These are phyloP conservation scores for Lasioglossum vierecki DNA, from an alignment of 2,888 invertebrate genomes.

Conservation along the genomic window DNA sequence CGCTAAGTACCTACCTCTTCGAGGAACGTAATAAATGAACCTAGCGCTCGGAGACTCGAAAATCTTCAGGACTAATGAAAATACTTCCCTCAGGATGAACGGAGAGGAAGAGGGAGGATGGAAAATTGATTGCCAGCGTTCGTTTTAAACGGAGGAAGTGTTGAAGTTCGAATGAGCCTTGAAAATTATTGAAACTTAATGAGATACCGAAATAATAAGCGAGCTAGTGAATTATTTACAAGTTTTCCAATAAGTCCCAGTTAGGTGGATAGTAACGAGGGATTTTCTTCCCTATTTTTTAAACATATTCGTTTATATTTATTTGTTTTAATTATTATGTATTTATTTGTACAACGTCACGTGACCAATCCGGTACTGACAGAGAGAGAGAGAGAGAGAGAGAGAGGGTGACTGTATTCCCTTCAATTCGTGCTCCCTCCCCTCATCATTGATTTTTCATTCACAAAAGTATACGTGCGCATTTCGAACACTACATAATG, in stretches of 20 bases:
- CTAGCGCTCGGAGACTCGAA: constrained; percentile 41
- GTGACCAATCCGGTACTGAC: no score
- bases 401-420: no score
- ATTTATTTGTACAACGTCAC: no score
- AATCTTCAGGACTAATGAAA: constrained; percentile 39
- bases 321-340: no score
- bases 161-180: not conserved
- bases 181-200: not conserved
- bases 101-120: not conserved
- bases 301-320: no score
- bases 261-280: not conserved
- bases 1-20: constrained; percentile 49
- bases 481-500: no score
- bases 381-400: no score
- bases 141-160: not conserved
- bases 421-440: no score
- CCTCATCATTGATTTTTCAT: no score
- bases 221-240: not conserved
- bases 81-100: constrained; percentile 15
- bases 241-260: not conserved
- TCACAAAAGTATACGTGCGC: no score
- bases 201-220: not conserved
- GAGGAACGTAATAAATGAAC: constrained; percentile 62
- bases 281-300: not conserved
- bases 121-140: constrained; percentile 18